Base-by-base conservation (phyloP, 2,113 vertebrate species). In the Bagarius yarrelli region DNA sequence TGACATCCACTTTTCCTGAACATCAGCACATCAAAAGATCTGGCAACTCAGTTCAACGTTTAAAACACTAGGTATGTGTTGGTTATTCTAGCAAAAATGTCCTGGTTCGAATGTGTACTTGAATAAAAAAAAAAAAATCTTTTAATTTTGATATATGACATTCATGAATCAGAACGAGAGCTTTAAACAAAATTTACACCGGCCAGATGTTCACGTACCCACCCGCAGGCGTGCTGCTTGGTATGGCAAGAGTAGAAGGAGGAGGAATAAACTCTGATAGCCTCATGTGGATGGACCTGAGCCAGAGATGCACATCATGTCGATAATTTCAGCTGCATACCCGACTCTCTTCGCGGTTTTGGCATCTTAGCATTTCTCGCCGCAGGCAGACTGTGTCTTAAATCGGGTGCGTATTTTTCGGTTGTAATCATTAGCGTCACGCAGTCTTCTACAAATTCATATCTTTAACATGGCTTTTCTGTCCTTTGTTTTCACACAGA, bases 351-450 rank as follows among this genome's bases (percentile, higher is more conserved):
- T 80, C 32, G 27, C 55, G 53, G 61, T 5, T 9, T 53, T 79
- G 60, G 69, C 64, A 74, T 59, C 77, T 67, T 50, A 19, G 14
- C 44, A 15, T 79, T 67, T 79, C 63, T 78, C n/a, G 52, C 76
- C 23, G 56, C 81, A 78, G 75, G 64, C 50, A 53, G 73, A 86
- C 84, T 83, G 82, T 72, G 80, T 88, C 84, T 86, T 87, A 85
- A 87, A 85, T 83, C 88, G 83, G 86, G 86, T 85, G 88, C 86
- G 84, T 86, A 74, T 85, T 84, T 82, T 79, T 81, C 79, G 86
- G 80, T 85, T 87, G 85, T 87, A 89, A 84, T 88, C 85, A 91
- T 91, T 89, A 89, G 86, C 83, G 84, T 87, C 83, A 88, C 30
- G 70, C 85, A 81, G 70, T 80, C 84, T 79, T 63, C 8, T 55